Conservation (phyloP, 2,797 vertebrate species). For the Eptatretus atami region DNA sequence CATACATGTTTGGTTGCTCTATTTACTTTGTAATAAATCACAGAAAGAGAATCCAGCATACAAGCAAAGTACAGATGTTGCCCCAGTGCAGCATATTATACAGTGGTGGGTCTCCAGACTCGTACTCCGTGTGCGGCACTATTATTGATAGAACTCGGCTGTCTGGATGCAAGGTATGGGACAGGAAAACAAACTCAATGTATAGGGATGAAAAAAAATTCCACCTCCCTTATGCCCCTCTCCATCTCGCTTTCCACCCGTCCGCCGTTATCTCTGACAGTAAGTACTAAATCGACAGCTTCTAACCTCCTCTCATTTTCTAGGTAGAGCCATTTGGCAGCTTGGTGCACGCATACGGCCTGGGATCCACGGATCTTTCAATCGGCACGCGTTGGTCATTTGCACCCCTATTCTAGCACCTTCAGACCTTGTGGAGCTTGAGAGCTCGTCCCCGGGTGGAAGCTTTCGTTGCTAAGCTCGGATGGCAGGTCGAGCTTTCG, state of each 20-base stretch:
- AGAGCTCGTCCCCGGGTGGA: slow-evolving; percentile 33
- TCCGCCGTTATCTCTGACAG: too few species aligned
- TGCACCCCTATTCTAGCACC: slow-evolving; percentile 13
- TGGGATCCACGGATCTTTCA: slow-evolving; percentile 51
- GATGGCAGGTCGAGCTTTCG: slow-evolving; percentile 33
- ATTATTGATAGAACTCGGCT: neutral
- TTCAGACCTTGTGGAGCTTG: slow-evolving; percentile 32
- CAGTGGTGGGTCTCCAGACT: too few species aligned
- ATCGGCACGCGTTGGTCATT: slow-evolving; percentile 51
- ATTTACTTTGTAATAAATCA: too few species aligned
- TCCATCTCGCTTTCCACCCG: neutral
- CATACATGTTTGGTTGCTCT: too few species aligned
- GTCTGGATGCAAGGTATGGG: neutral
- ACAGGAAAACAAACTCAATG: neutral
- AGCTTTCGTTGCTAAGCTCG: slow-evolving; percentile 30
- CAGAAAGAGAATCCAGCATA: too few species aligned
- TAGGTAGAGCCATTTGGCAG: slow-evolving; percentile 93
- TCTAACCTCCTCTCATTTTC: neutral
- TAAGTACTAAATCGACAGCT: neutral
- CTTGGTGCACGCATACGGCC: slow-evolving; percentile 23
- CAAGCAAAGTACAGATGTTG: too few species aligned
- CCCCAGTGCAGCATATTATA: too few species aligned
- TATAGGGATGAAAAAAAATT: neutral
- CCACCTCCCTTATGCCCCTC: neutral
- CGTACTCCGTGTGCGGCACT: too few species aligned